Evolutionary conservation across 2,888 invertebrate species (phyloP).

Genomic region (Orthonychiurus folsomi): DNA sequence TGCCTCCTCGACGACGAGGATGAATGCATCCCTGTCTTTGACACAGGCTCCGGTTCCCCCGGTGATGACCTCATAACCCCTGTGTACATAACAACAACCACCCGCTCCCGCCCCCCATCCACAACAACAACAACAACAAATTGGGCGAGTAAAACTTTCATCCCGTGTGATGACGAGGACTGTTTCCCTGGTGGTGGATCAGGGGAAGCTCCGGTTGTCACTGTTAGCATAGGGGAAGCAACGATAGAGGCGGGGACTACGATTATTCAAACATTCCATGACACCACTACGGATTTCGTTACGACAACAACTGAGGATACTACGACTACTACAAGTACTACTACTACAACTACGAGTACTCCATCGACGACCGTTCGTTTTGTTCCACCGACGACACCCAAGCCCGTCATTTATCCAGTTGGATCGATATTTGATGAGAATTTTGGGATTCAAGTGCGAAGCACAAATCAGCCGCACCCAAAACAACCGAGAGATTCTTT

Average conservation of each 20-base stretch:
- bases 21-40: constrained; percentile 76
- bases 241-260: constrained; percentile 23
- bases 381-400: constrained; percentile 29
- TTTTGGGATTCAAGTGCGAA: background rate
- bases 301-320: background rate
- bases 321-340: background rate
- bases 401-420: constrained; percentile 35
- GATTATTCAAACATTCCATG: too few species aligned
- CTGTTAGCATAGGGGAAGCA: constrained; percentile 29
- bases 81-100: constrained; percentile 72
- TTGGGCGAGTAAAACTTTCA: background rate
- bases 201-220: background rate
- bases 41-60: constrained; percentile 69
- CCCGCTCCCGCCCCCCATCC: constrained; percentile 60
- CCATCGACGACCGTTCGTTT: constrained; percentile 38
- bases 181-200: constrained; percentile 71
- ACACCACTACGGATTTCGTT: too few species aligned
- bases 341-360: constrained; percentile 14
- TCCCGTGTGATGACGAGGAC: constrained; percentile 62
- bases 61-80: constrained; percentile 64
- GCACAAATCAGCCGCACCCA: constrained; percentile 42
- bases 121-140: constrained; percentile 13
- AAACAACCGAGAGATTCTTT: constrained; percentile 43
- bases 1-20: constrained; percentile 68
- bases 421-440: constrained; percentile 21